phyloP scores from a whole-genome alignment of 2,113 vertebrate species.

The Rhabdomys dilectus region DNA sequence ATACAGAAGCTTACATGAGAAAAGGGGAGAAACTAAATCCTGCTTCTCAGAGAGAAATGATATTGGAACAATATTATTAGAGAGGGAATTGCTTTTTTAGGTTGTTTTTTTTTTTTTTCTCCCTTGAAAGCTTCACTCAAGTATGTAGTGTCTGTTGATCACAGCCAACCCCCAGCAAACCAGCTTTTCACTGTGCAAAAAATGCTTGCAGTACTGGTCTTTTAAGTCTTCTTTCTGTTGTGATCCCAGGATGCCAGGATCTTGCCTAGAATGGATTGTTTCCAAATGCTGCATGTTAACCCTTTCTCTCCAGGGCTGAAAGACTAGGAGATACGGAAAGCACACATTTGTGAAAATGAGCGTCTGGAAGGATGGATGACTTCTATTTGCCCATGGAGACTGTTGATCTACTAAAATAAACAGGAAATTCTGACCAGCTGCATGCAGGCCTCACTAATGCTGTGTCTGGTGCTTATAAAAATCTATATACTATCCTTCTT shows the following conservation, averaged over 20 bases:
- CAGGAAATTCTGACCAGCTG: not conserved
- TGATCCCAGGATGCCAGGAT: not conserved
- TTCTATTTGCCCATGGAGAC: constrained; percentile 36
- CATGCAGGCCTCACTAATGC: not conserved
- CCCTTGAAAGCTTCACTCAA: not conserved
- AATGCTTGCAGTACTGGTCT: not conserved
- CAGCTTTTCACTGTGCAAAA: constrained; percentile 9
- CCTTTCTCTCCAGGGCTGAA: constrained; percentile 38
- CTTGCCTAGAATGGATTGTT: constrained; percentile 52
- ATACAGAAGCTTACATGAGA: not conserved
- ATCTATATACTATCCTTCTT: not conserved
- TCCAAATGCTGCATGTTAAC: constrained; percentile 47
- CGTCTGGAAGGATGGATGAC: constrained; percentile 6
- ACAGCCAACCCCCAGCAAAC: not conserved
- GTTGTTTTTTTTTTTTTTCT: not conserved
- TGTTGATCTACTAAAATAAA: constrained; percentile 53
- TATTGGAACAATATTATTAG: not conserved
- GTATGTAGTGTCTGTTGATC: not conserved
- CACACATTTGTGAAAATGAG: constrained; percentile 11
- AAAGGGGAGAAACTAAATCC: not conserved
- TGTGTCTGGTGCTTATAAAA: not conserved
- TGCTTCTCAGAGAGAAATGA: not conserved
- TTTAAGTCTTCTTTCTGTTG: not conserved
- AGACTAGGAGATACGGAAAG: not conserved
- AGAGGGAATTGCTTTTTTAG: not conserved